phyloP scores from a whole-genome alignment of 2,888 invertebrate species.

The Melolontha melolontha region DNA sequence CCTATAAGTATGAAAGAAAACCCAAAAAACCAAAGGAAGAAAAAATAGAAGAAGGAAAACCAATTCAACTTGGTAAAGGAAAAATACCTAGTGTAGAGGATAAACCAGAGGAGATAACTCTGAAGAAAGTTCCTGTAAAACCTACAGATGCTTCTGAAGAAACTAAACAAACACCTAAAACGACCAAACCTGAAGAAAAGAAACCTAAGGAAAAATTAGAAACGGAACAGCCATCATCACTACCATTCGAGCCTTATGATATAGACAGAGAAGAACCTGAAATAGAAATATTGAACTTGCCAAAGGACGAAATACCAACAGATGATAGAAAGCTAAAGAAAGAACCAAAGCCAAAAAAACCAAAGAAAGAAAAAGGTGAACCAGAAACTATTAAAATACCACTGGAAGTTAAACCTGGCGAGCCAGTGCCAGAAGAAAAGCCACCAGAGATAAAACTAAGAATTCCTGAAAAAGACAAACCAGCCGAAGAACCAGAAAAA shows the following conservation, averaged over 20 bases:
- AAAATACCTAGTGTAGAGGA: slow-evolving; percentile 59
- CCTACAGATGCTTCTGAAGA: slow-evolving; percentile 45
- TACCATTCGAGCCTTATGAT: slow-evolving; percentile 62
- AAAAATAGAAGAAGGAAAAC: slow-evolving; percentile 53
- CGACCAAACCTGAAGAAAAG: slow-evolving; percentile 44
- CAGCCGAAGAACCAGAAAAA: slow-evolving; percentile 60
- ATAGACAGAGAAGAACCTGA: slow-evolving; percentile 62
- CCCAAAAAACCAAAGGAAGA: slow-evolving; percentile 50
- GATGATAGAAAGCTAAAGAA: slow-evolving; percentile 61
- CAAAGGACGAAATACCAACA: slow-evolving; percentile 57
- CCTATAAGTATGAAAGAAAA: slow-evolving; percentile 53
- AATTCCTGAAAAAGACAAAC: slow-evolving; percentile 54
- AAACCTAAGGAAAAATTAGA: slow-evolving; percentile 45
- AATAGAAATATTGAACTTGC: slow-evolving; percentile 56
- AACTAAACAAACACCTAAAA: slow-evolving; percentile 34
- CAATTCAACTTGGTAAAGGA: slow-evolving; percentile 59
- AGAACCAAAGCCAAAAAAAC: slow-evolving; percentile 56
- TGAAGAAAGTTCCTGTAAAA: slow-evolving; percentile 62
- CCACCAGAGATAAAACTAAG: slow-evolving; percentile 64
- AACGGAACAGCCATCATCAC: slow-evolving; percentile 59
- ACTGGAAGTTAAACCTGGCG: slow-evolving; percentile 61
- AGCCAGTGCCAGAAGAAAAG: slow-evolving; percentile 63
- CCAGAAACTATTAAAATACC: slow-evolving; percentile 63
- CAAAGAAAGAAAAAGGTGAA: slow-evolving; percentile 62
- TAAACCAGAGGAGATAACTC: slow-evolving; percentile 54